A percentile compares a stretch with the other conserved stretches of the same genome.
Conservation (phyloP, 2,113 vertebrate species). For the Acinonyx jubatus region DNA sequence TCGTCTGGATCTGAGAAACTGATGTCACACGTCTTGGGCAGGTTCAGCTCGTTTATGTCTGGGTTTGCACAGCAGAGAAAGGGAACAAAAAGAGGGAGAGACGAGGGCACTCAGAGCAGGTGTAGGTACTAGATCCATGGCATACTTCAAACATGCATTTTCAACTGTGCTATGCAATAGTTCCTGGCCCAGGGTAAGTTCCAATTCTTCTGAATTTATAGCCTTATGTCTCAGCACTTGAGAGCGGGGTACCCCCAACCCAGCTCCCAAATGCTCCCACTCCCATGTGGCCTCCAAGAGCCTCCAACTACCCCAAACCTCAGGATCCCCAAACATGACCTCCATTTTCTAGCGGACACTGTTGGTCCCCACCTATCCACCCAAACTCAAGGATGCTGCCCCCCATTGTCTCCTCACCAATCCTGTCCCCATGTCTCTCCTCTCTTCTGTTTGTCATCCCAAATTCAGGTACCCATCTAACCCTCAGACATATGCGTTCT, state of each 20-base stretch:
- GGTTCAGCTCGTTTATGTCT: conserved; percentile 97
- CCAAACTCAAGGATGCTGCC: background rate
- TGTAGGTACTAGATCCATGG: background rate
- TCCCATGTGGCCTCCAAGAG: background rate
- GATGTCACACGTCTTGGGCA: conserved; percentile 97
- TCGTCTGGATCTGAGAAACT: conserved; percentile 96
- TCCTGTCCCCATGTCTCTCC: background rate
- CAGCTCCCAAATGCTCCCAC: background rate
- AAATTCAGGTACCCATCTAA: background rate
- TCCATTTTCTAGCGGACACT: background rate
- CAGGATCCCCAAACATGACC: background rate
- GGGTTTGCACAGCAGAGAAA: conserved; percentile 24
- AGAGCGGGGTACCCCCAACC: background rate
- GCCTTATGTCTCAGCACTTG: background rate
- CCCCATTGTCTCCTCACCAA: background rate
- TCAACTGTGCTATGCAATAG: background rate
- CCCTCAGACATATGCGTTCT: background rate
- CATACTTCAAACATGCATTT: background rate
- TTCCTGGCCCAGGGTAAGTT: background rate
- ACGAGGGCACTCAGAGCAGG: background rate
- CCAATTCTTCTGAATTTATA: background rate
- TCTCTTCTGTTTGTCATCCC: background rate
- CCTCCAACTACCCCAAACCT: background rate
- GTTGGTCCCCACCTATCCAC: background rate
- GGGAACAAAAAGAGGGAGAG: background rate